Conservation (phyloP, 2,113 vertebrate species). For the Anolis carolinensis region DNA sequence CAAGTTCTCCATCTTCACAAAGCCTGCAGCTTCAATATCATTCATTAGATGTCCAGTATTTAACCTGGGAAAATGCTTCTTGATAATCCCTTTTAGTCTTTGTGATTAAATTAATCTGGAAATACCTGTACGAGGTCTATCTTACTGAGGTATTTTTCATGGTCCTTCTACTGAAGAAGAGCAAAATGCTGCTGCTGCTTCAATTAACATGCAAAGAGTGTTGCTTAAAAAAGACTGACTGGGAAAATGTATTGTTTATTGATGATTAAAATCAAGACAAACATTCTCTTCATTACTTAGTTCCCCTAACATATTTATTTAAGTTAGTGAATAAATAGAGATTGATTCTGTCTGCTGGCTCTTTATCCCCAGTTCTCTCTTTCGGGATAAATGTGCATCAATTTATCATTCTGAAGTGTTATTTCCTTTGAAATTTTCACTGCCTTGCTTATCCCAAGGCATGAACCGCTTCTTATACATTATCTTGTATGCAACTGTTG, state of each 20-base stretch:
- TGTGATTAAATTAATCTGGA: slow-evolving; percentile 80
- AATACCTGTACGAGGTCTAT: slow-evolving; percentile 32
- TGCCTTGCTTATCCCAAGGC: slow-evolving; percentile 36
- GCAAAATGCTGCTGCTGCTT: no score
- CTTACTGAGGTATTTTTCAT: background rate
- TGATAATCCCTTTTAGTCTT: slow-evolving; percentile 80
- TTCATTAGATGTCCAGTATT: slow-evolving; percentile 78
- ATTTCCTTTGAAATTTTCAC: slow-evolving; percentile 62
- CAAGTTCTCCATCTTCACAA: no score
- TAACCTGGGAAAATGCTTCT: slow-evolving; percentile 77
- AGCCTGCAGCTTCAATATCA: no score
- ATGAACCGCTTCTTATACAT: slow-evolving; percentile 49
- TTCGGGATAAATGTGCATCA: slow-evolving; percentile 56
- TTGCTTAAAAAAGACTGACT: background rate
- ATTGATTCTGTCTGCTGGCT: slow-evolving; percentile 29
- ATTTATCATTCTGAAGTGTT: slow-evolving; percentile 67
- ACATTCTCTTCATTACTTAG: background rate
- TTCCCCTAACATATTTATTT: slow-evolving; percentile 7
- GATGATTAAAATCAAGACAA: slow-evolving; percentile 30
- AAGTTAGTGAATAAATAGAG: slow-evolving; percentile 29
- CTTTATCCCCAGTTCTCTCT: background rate
- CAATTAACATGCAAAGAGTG: no score
- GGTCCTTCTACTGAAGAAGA: background rate
- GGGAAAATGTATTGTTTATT: background rate
- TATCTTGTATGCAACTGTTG: background rate